phyloP scores from a whole-genome alignment of 2,113 vertebrate genomes.

The Centropus unirufus region DNA sequence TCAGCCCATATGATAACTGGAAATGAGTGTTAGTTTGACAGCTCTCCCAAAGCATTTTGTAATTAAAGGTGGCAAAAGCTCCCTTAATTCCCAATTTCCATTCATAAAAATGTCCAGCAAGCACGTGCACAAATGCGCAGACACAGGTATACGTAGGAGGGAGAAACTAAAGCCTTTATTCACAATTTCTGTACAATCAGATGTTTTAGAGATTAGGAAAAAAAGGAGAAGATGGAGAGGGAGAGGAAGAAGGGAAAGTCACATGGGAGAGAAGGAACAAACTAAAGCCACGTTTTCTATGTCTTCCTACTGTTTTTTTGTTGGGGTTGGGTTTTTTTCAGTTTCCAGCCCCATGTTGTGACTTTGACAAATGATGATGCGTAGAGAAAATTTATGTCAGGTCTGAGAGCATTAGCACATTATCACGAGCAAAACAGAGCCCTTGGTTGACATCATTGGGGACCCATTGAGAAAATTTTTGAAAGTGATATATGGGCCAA shows the following conservation, averaged over 20 bases:
- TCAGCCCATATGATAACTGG: not conserved
- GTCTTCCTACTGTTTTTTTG: not conserved
- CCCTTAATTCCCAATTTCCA: not conserved
- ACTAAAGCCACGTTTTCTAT: slow-evolving; percentile 66
- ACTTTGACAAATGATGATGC: slow-evolving; percentile 83
- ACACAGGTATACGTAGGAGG: not conserved
- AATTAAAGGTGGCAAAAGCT: not conserved
- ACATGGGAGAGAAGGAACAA: slow-evolving; percentile 42
- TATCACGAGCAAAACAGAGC: slow-evolving; percentile 81
- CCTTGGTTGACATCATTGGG: slow-evolving; percentile 56
- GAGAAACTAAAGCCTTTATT: not conserved
- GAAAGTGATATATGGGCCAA: slow-evolving; percentile 76
- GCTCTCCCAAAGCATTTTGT: not conserved
- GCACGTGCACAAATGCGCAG: not conserved
- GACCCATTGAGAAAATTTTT: slow-evolving; percentile 72
- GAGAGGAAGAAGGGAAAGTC: not conserved
- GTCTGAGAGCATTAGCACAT: slow-evolving; percentile 83
- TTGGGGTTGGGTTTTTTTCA: not conserved
- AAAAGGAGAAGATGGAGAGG: not conserved
- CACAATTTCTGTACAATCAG: slow-evolving; percentile 59
- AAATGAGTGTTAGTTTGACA: not conserved
- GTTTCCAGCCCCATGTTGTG: slow-evolving; percentile 61
- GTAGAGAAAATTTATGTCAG: slow-evolving; percentile 71
- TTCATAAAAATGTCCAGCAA: not conserved
- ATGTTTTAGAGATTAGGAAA: slow-evolving; percentile 81